Evolutionary conservation across 1,140 invertebrate species (phyloP), one percentile per base, ranked within the genome.

Genomic region (Spodoptera frugiperda): DNA sequence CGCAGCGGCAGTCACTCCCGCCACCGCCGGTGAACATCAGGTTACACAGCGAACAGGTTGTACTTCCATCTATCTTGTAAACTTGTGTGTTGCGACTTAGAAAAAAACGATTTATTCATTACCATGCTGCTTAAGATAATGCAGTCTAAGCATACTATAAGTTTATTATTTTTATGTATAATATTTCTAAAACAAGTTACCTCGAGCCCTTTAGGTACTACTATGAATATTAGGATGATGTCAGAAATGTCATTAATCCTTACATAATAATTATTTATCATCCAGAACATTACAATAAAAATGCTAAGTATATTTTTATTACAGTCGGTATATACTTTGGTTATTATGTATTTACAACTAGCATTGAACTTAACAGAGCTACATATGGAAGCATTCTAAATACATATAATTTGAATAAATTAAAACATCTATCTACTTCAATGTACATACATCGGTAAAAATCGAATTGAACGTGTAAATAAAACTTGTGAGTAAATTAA

Each of bases 21-120:
- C 67, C 86, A 89, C 51, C 89, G 90, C 73, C 87, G 91, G 78
- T 92, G 87, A 91, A 88, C 89, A 78, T 55, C 87, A 89, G 90
- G 91, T 91, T 91, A 87, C 87, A 73, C 70, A 61, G 63, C 30
- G 74, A 81, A 81, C 85, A 93, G 92, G 90, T 93, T 91, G 92
- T 93, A 93, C 86, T 88, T 87, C 88, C 67, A 59, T 75, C 55
- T 65, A 63, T 75, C 46, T 53, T 53, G 11, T 61, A 19, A 61
- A 33, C n/a, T 63, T 65, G 59, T 71, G 68, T 71, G 68, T 53
- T 46, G n/a, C 51, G 1, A 48, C 65, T 51, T 68, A 61, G 57
- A 67, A 46, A 48, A 48, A 9, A 46, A 17, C 17, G 15, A 46
- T 39, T 39, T 9, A 39, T n/a, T 25, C 14, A 21, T 21, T 48